Conservation (phyloP, 1,140 invertebrate genomes). For the Diachasma alloeum region DNA sequence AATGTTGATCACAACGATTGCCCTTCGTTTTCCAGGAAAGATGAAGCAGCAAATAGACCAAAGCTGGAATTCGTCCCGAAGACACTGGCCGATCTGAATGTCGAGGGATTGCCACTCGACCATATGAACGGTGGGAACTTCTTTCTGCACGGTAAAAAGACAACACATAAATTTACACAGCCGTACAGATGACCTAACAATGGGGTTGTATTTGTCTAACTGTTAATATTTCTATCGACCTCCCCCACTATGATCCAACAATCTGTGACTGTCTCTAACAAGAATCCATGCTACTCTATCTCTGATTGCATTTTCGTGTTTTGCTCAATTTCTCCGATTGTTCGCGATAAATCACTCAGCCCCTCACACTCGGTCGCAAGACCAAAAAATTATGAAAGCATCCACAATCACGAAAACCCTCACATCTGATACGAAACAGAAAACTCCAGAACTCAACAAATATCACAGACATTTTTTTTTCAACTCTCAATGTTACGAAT, state of each 20-base stretch:
- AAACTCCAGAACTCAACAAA: not conserved
- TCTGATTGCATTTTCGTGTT: not conserved
- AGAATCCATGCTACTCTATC: too few relatives aligned
- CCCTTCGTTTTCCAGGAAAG: slow-evolving; percentile 79
- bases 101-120: slow-evolving; percentile 69
- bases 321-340: not conserved
- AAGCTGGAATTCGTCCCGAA: slow-evolving; percentile 93
- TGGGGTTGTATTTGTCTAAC: slow-evolving; percentile 50
- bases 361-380: not conserved
- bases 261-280: not conserved
- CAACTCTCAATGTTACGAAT: slow-evolving; percentile 14
- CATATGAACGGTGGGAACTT: slow-evolving; percentile 68
- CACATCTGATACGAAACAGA: not conserved
- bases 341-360: not conserved
- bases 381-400: not conserved
- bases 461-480: slow-evolving; percentile 30
- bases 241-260: not conserved
- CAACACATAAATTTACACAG: slow-evolving; percentile 10
- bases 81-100: slow-evolving; percentile 86
- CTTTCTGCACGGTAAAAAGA: slow-evolving; percentile 58
- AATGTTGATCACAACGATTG: too few relatives aligned
- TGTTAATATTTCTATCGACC: slow-evolving; percentile 35
- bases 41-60: slow-evolving; percentile 88
- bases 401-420: not conserved
- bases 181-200: slow-evolving; percentile 36